Conservation (phyloP, 1,140 invertebrate genomes). For the Megalonaias nervosa region DNA sequence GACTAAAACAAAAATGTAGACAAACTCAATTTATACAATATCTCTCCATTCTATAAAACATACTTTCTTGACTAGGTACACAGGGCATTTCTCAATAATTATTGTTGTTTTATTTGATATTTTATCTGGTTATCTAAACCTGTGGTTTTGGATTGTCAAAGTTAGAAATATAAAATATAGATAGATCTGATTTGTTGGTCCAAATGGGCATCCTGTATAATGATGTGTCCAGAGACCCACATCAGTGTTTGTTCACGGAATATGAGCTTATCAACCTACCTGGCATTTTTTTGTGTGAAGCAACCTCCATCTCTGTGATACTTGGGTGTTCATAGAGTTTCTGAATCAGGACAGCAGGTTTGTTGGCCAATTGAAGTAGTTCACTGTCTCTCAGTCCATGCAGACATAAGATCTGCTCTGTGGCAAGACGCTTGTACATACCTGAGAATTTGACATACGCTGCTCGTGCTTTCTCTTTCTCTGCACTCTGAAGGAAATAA, state of each 20-base stretch:
- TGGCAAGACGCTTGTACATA: conserved; percentile 49
- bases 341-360: conserved; percentile 47
- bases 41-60: no score
- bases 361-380: conserved; percentile 41
- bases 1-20: no score
- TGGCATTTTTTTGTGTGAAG: conserved; percentile 24
- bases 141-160: no score
- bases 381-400: conserved; percentile 49
- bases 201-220: no score
- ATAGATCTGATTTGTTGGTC: no score
- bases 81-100: no score
- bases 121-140: no score
- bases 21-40: no score
- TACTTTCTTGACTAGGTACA: no score
- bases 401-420: conserved; percentile 53
- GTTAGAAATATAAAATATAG: no score
- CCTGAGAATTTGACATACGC: conserved; percentile 52
- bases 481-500: conserved; percentile 30
- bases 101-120: no score
- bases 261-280: conserved; percentile 26
- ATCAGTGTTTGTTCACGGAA: neutral
- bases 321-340: conserved; percentile 58
- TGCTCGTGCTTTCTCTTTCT: conserved; percentile 53
- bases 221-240: no score
- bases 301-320: conserved; percentile 38